These are phyloP conservation scores for Paedocypris micromegethes DNA, from an alignment of 2,797 vertebrate species.

Conservation along the genomic window DNA sequence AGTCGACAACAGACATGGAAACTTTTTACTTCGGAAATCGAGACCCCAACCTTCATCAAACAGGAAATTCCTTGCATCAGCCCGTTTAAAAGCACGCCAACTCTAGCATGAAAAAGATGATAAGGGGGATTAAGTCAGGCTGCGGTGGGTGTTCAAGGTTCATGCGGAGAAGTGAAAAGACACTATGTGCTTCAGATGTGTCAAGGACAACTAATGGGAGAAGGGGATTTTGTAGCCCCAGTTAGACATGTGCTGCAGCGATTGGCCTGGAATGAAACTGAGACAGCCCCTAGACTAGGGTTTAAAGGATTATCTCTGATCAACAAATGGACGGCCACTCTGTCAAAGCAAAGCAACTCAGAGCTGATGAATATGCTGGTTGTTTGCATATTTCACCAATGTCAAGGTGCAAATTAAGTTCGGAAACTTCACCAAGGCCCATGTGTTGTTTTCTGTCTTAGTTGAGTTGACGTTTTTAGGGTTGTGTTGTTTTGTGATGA, in stretches of 20 bases:
- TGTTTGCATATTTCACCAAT: not conserved
- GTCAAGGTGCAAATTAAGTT: not conserved
- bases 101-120: slow-evolving; percentile 12
- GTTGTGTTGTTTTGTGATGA: slow-evolving; percentile 24
- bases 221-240: slow-evolving; percentile 44
- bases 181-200: slow-evolving; percentile 25
- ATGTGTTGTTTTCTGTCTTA: too few species aligned
- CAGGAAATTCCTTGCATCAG: not conserved
- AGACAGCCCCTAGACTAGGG: slow-evolving; percentile 41
- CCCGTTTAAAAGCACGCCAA: slow-evolving; percentile 1
- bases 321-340: slow-evolving; percentile 37
- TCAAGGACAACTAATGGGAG: slow-evolving; percentile 58
- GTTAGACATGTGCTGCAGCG: slow-evolving; percentile 33
- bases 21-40: not conserved
- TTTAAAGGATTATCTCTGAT: slow-evolving; percentile 49
- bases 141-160: slow-evolving; percentile 39
- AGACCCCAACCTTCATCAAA: not conserved
- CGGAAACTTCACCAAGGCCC: too few species aligned
- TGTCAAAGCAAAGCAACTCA: slow-evolving; percentile 6
- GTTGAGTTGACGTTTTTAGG: slow-evolving; percentile 12
- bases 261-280: slow-evolving; percentile 43
- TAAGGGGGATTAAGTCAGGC: slow-evolving; percentile 15
- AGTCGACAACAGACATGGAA: too few species aligned
- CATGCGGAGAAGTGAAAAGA: slow-evolving; percentile 49
- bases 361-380: slow-evolving; percentile 21